A percentile compares a stretch with the other conserved stretches of the same genome.
phyloP scores from a whole-genome alignment of 2,797 vertebrate genomes.

The Lacerta bilineata region DNA sequence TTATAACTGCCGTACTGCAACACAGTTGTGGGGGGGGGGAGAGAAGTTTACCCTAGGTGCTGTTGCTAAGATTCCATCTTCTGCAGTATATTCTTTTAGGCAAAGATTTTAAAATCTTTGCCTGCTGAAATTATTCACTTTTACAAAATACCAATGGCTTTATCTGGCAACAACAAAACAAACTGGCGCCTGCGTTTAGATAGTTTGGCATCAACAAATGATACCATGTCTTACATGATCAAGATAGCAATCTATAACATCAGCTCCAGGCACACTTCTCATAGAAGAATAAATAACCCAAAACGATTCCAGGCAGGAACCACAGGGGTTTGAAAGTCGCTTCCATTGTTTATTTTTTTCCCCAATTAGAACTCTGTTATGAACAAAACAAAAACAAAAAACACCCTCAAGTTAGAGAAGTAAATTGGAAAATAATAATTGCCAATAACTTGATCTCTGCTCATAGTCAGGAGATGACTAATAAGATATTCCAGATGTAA shows the following conservation, averaged over 20 bases:
- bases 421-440: background rate
- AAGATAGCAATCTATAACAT: conserved; percentile 41
- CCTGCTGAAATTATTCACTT: conserved; percentile 18
- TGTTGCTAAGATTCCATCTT: conserved; percentile 27
- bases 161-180: conserved; percentile 46
- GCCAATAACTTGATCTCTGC: background rate
- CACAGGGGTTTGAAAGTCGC: background rate
- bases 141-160: conserved; percentile 40
- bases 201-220: conserved; percentile 38
- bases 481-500: background rate
- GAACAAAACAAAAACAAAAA: background rate
- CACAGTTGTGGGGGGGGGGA: background rate
- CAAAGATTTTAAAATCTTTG: conserved; percentile 22
- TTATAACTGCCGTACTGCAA: conserved; percentile 17
- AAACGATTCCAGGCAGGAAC: background rate
- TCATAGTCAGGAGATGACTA: background rate
- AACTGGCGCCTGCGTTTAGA: conserved; percentile 36
- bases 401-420: background rate
- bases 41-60: background rate
- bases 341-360: conserved; percentile 12
- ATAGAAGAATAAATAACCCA: conserved; percentile 10
- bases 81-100: conserved; percentile 24
- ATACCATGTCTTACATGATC: conserved; percentile 13
- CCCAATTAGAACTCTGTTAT: background rate
- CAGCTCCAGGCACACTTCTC: background rate